A percentile compares a stretch with the other conserved stretches of the same genome.
phyloP scores from a whole-genome alignment of 2,797 vertebrate genomes.

The Miichthys miiuy region DNA sequence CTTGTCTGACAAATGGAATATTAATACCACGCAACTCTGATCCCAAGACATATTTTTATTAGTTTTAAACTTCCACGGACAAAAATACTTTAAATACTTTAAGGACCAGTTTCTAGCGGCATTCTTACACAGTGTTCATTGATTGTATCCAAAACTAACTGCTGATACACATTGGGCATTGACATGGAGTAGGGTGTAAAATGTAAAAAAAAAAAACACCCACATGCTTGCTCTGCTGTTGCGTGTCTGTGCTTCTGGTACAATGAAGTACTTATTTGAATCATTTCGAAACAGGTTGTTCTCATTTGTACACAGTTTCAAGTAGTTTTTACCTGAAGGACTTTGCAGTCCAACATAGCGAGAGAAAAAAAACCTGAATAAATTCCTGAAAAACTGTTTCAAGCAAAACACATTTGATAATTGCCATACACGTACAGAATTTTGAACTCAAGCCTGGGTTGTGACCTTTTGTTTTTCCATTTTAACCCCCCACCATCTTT shows the following conservation, averaged over 20 bases:
- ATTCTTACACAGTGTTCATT: background rate
- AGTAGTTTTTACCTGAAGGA: too few species aligned
- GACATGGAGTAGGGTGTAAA: too few species aligned
- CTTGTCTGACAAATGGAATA: background rate
- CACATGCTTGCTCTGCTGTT: too few species aligned
- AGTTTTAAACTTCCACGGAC: background rate
- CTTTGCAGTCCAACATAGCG: too few species aligned
- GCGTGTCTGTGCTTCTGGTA: too few species aligned
- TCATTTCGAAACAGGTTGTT: background rate
- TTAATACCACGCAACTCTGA: background rate
- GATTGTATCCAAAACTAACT: background rate
- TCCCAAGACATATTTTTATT: background rate
- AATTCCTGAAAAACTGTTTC: background rate
- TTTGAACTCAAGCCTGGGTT: background rate
- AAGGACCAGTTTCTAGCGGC: background rate
- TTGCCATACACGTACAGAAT: background rate
- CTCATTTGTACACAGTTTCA: background rate
- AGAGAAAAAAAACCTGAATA: too few species aligned
- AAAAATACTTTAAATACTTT: background rate
- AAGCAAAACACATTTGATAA: background rate
- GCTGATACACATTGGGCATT: too few species aligned
- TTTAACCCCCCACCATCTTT: background rate
- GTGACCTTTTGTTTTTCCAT: conserved; percentile 19
- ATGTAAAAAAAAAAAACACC: too few species aligned
- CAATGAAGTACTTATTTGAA: too few species aligned